phyloP scores from a whole-genome alignment of 2,888 invertebrate species.

The Eremobia ochroleuca region DNA sequence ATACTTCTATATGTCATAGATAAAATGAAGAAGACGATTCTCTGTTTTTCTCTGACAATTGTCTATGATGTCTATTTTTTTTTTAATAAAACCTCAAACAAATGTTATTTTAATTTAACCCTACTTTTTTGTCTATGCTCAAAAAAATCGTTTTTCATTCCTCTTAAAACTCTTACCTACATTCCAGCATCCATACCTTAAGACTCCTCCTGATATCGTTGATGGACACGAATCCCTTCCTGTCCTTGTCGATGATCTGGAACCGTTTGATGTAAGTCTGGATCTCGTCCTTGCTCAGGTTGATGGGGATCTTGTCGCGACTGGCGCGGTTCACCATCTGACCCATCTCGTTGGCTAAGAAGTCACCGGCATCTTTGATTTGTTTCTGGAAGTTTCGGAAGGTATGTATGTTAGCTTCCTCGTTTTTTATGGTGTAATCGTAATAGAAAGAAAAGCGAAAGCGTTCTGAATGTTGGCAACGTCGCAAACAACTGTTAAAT shows the following conservation, averaged over 20 bases:
- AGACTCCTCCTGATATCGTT: slow-evolving; percentile 98
- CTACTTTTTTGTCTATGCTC: background rate
- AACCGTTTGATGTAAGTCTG: slow-evolving; percentile 98
- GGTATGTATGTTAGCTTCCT: too few species aligned
- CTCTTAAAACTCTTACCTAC: background rate
- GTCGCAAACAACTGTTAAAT: too few species aligned
- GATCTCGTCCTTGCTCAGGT: slow-evolving; percentile 98
- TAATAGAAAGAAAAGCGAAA: too few species aligned
- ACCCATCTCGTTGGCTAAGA: slow-evolving; percentile 99
- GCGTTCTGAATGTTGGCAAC: too few species aligned
- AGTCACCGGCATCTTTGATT: slow-evolving; percentile 95
- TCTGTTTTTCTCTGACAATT: background rate
- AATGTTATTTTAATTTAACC: background rate
- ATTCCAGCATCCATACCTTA: slow-evolving; percentile 92
- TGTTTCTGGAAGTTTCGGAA: slow-evolving; percentile 92
- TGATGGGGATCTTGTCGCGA: slow-evolving; percentile 97
- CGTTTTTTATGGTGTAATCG: too few species aligned
- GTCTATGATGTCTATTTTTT: background rate
- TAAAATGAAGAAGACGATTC: background rate
- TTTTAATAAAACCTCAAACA: background rate
- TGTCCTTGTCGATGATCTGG: slow-evolving; percentile 98
- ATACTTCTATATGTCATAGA: background rate
- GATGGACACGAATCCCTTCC: slow-evolving; percentile 99
- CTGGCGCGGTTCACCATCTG: slow-evolving; percentile 97
- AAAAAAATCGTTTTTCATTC: background rate